A percentile compares a stretch with the other conserved stretches of the same genome.
phyloP scores from a whole-genome alignment of 2,797 vertebrate species.

The Hypotaenidia okinawae region DNA sequence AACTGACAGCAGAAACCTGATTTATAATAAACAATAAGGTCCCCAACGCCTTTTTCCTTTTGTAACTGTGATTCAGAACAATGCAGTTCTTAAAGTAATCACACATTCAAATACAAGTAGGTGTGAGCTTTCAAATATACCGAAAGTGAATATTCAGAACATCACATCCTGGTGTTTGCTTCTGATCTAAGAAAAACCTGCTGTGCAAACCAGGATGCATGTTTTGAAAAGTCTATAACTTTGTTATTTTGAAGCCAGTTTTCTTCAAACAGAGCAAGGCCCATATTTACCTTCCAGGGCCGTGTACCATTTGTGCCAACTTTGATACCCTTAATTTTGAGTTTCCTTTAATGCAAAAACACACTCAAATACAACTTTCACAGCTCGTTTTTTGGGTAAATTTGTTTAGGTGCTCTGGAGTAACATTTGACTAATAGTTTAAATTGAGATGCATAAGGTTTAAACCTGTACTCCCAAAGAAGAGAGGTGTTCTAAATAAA shows the following conservation, averaged over 20 bases:
- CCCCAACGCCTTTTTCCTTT: background rate
- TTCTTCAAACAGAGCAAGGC: conserved; percentile 67
- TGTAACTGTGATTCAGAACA: conserved; percentile 37
- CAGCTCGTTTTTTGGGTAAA: background rate
- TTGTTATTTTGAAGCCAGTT: conserved; percentile 68
- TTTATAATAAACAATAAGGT: conserved; percentile 44
- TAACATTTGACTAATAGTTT: background rate
- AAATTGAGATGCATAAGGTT: rapidly evolving
- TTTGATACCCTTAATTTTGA: conserved; percentile 52
- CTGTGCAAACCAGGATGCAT: conserved; percentile 46
- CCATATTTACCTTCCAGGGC: conserved; percentile 48
- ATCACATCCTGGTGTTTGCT: conserved; percentile 60
- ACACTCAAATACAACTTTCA: background rate
- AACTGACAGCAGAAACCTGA: conserved; percentile 6
- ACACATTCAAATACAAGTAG: conserved; percentile 65
- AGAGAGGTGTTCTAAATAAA: background rate
- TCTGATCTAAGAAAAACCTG: conserved; percentile 70
- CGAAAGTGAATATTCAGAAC: conserved; percentile 62
- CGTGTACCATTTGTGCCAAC: conserved; percentile 53
- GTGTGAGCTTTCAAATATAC: conserved; percentile 61
- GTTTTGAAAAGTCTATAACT: conserved; percentile 71
- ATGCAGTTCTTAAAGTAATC: conserved; percentile 56
- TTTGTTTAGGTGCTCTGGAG: background rate
- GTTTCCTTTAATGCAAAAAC: background rate
- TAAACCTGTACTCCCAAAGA: background rate